Percentiles rank a stretch among this genome's conserved stretches.
Conservation (phyloP, 2,113 vertebrate genomes). For the Helogale parvula region DNA sequence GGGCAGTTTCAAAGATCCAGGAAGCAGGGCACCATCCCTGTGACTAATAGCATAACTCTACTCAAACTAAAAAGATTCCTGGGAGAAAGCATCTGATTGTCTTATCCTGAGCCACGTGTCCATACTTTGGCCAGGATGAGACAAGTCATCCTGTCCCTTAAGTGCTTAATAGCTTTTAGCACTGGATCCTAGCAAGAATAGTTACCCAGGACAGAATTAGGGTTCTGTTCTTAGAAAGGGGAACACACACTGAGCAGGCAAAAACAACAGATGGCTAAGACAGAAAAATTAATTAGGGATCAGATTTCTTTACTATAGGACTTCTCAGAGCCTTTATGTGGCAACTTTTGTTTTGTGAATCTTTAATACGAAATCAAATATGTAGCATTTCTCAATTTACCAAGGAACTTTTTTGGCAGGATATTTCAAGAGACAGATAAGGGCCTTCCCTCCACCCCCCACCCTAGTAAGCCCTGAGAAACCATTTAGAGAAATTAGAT, state of each 20-base stretch:
- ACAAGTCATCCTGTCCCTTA: too few relatives aligned
- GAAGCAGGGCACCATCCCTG: background rate
- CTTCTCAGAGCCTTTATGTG: slow-evolving; percentile 24
- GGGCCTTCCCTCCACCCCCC: background rate
- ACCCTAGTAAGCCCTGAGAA: too few relatives aligned
- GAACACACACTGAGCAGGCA: background rate
- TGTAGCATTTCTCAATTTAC: background rate
- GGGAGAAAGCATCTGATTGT: background rate
- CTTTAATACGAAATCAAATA: background rate
- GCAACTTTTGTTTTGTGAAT: background rate
- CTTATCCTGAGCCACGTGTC: background rate
- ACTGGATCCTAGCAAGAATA: background rate
- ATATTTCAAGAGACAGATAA: background rate
- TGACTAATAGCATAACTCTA: background rate
- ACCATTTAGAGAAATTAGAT: background rate
- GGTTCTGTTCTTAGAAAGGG: background rate
- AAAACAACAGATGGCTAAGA: background rate
- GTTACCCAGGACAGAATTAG: background rate
- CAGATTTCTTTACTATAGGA: background rate
- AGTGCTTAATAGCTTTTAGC: background rate
- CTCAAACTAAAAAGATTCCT: background rate
- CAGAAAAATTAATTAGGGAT: background rate
- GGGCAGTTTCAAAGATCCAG: background rate
- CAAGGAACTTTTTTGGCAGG: background rate
- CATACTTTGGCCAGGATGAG: background rate